Conservation (phyloP, 2,888 invertebrate genomes). For the Megalurothrips usitatus region DNA sequence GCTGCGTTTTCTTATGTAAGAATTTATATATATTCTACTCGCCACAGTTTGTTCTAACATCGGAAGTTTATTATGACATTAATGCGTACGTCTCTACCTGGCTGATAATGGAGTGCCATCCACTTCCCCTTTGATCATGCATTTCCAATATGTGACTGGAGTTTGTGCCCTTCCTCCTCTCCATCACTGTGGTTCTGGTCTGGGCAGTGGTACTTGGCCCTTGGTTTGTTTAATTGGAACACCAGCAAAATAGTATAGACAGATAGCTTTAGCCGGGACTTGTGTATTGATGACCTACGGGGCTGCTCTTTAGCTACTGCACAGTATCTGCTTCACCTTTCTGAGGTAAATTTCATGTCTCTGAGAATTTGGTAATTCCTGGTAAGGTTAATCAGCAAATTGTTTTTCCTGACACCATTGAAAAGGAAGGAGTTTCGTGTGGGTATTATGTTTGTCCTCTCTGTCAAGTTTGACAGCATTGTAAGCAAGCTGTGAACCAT, state of each 20-base stretch:
- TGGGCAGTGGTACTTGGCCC: too few species aligned
- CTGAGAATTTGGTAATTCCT: not conserved
- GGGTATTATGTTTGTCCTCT: too few species aligned
- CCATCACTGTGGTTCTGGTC: not conserved
- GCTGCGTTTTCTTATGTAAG: slow-evolving; percentile 5
- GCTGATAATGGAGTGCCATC: not conserved
- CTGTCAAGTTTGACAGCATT: not conserved
- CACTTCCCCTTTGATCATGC: too few species aligned
- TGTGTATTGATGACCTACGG: too few species aligned
- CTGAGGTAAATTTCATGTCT: too few species aligned
- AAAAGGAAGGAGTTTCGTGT: not conserved
- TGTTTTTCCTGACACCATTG: not conserved
- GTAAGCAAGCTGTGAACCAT: not conserved
- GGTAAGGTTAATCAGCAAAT: not conserved
- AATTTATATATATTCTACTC: not conserved
- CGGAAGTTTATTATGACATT: too few species aligned
- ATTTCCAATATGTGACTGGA: not conserved
- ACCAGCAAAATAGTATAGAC: not conserved
- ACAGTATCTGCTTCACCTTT: too few species aligned
- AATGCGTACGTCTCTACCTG: not conserved
- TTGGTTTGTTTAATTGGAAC: slow-evolving; percentile 1
- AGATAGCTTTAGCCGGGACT: too few species aligned
- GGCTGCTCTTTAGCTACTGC: too few species aligned
- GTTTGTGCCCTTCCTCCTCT: not conserved
- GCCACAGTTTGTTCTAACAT: too few species aligned